Evolutionary conservation across 2,888 invertebrate species (phyloP).

Genomic region (Ophion slaviceki): DNA sequence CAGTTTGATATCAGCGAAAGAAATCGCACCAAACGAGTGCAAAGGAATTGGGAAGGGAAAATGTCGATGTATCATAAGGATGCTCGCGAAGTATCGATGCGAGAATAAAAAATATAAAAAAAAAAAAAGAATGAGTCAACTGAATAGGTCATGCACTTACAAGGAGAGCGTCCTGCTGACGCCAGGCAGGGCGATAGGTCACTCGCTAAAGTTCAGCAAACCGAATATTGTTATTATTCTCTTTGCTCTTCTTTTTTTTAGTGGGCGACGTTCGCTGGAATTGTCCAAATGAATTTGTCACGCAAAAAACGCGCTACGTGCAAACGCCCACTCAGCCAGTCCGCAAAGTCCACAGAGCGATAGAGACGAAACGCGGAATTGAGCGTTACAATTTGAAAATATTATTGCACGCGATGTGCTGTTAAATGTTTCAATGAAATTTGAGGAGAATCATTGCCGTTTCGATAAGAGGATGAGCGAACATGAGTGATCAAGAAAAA

Average conservation of each 20-base stretch:
- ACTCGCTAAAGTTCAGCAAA: constrained; percentile 80
- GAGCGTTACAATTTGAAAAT: too few species aligned
- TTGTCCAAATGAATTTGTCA: neutral
- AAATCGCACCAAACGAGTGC: neutral
- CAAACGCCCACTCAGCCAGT: neutral
- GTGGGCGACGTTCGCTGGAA: neutral
- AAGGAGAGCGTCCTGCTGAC: constrained; percentile 76
- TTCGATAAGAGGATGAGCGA: neutral
- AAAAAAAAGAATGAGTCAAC: constrained; percentile 44
- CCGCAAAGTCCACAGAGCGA: too few species aligned
- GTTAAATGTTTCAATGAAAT: neutral
- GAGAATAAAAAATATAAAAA: constrained; percentile 9
- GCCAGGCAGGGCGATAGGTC: constrained; percentile 80
- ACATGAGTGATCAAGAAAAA: neutral
- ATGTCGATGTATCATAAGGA: neutral
- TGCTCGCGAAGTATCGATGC: neutral
- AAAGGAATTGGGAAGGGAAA: neutral
- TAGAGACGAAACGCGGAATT: too few species aligned
- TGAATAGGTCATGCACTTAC: constrained; percentile 81
- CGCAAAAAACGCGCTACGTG: constrained; percentile 18
- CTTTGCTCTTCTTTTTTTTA: constrained; percentile 9
- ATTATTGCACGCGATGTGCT: too few species aligned
- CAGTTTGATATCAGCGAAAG: neutral
- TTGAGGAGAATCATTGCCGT: neutral
- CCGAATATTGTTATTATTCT: constrained; percentile 52